phyloP scores from a whole-genome alignment of 2,888 invertebrate genomes.

The Drosophila neotestacea region DNA sequence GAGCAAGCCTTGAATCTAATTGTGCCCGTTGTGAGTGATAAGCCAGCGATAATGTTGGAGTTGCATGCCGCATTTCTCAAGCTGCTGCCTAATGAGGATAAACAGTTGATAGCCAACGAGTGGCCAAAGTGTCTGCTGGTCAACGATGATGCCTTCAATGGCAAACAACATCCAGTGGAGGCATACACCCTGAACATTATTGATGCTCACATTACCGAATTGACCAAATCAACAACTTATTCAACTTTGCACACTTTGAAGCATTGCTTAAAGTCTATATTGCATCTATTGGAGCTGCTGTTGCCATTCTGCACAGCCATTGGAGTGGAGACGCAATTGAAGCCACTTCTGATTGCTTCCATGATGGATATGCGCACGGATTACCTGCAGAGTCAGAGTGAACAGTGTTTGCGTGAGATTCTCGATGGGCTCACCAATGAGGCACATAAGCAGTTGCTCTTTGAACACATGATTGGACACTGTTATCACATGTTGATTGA shows the following conservation, averaged over 20 bases:
- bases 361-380: conserved; percentile 92
- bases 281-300: conserved; percentile 82
- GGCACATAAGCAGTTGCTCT: conserved; percentile 88
- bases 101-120: conserved; percentile 83
- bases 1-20: conserved; percentile 81
- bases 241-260: conserved; percentile 83
- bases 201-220: conserved; percentile 84
- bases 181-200: conserved; percentile 84
- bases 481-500: conserved; percentile 89
- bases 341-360: conserved; percentile 87
- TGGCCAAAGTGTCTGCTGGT: conserved; percentile 84
- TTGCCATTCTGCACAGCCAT: conserved; percentile 68
- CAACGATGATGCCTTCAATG: conserved; percentile 78
- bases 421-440: conserved; percentile 85
- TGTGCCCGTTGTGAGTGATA: conserved; percentile 83
- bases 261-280: conserved; percentile 83
- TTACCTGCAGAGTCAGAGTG: conserved; percentile 88
- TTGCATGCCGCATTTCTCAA: conserved; percentile 83
- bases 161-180: conserved; percentile 84
- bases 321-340: conserved; percentile 74
- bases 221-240: conserved; percentile 82
- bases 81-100: conserved; percentile 83
- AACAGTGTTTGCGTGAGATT: conserved; percentile 87
- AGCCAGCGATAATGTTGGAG: conserved; percentile 82
- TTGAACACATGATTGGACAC: conserved; percentile 88